phyloP scores from a whole-genome alignment of 2,888 invertebrate species.

The Zeuzera pyrina region DNA sequence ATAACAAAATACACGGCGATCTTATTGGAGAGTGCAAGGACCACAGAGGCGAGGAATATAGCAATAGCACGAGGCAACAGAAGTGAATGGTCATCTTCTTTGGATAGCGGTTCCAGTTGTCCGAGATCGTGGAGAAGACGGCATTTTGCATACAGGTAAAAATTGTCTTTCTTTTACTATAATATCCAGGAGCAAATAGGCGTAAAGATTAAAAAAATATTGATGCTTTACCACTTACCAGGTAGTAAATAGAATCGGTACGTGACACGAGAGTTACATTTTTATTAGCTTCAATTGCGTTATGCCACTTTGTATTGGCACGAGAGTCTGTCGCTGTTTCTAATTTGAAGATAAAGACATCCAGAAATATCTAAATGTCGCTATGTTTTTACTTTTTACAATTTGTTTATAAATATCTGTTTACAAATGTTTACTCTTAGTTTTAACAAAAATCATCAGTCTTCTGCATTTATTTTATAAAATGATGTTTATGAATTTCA shows the following conservation, averaged over 20 bases:
- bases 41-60: constrained; percentile 49
- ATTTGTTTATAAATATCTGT: too few species aligned
- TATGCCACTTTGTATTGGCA: constrained; percentile 20
- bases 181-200: too few species aligned
- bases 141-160: constrained; percentile 49
- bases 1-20: constrained; percentile 82
- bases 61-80: constrained; percentile 30
- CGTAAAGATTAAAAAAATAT: too few species aligned
- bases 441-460: too few species aligned
- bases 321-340: neutral
- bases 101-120: constrained; percentile 38
- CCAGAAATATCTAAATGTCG: too few species aligned
- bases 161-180: constrained; percentile 9
- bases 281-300: constrained; percentile 52
- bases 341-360: constrained; percentile 26
- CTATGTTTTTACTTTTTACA: too few species aligned
- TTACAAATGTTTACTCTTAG: too few species aligned
- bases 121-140: constrained; percentile 40
- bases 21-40: constrained; percentile 76
- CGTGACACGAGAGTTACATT: constrained; percentile 54
- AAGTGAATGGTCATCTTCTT: constrained; percentile 41
- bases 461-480: too few species aligned
- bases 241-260: constrained; percentile 43
- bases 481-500: too few species aligned
- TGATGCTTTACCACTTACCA: too few species aligned